Base-by-base conservation (phyloP, 1,140 invertebrate species). In the Ceratina australensis region DNA sequence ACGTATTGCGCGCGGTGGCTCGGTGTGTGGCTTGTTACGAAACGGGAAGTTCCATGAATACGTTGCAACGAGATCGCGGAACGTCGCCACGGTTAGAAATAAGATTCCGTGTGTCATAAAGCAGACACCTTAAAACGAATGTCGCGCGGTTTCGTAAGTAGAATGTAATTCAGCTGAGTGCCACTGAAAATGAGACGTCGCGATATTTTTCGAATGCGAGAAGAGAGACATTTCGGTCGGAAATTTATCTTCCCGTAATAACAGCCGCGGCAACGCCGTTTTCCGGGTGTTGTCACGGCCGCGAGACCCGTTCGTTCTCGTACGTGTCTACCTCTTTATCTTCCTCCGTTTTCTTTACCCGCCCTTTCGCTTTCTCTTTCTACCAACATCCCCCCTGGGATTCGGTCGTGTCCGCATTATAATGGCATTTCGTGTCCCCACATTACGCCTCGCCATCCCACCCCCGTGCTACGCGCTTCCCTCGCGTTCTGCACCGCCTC, bases 351-450 rank as follows among this genome's bases (percentile, higher is more conserved):
- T 72, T 72, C 77, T 79, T 74, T 68, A 20, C 67, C 63, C 33
- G 33, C 71, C 59, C 69, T 22, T 76, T 26, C 52, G 24, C 65
- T 81, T 66, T 52, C 22, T 74, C 69, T 69, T 56, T 54, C 49
- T 49, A 54, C 78, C 57, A 2, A 60, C 81, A 65, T 83, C 85
- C 86, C 86, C 85, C 86, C 83, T 71, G 72, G 87, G 87, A 88
- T 85, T 83, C 87, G 80, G 83, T 87, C 87, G 86, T 90, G 89
- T 90, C 88, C 88, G 88, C 88, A 89, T 89, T 90, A 90, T 90
- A 91, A 91, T 91, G 89, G 86, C 85, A 90, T 91, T 90, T 90
- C 88, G 89, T 90, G 88, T 90, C 86, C 86, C 88, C 87, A 81
- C 87, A 88, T 87, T 90, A 90, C 85, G 89, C 81, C 82, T 87